phyloP scores from a whole-genome alignment of 2,797 vertebrate species.

The Peromyscus melanophrys region DNA sequence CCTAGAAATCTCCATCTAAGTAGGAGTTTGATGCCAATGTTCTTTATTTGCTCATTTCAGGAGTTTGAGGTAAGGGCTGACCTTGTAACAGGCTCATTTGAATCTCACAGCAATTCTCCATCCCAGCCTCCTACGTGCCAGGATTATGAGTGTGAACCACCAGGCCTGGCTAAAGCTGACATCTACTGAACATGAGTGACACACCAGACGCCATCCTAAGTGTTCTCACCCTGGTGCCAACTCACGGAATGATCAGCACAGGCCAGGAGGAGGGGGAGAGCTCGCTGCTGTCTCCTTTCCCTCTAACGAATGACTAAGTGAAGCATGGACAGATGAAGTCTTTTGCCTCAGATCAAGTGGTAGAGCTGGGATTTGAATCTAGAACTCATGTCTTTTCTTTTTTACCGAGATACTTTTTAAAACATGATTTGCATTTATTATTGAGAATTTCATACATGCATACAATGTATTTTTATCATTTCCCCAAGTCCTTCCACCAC shows the following conservation, averaged over 20 bases:
- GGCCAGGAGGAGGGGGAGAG: background rate
- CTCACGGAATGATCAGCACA: background rate
- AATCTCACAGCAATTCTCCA: no score
- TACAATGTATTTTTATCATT: background rate
- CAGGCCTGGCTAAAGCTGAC: background rate
- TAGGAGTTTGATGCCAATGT: background rate
- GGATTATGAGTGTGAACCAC: background rate
- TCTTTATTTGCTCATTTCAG: background rate
- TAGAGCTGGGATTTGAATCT: slow-evolving; percentile 20
- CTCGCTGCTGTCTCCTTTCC: no score
- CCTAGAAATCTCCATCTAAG: background rate
- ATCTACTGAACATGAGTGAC: background rate
- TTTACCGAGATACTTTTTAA: background rate
- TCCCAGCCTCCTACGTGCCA: background rate
- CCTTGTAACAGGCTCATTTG: background rate
- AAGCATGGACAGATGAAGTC: slow-evolving; percentile 9
- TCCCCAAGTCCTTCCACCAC: background rate
- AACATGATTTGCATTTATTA: background rate
- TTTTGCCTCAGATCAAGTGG: background rate
- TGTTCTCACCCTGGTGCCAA: background rate
- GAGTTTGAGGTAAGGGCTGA: background rate
- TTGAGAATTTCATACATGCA: background rate
- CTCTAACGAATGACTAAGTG: background rate
- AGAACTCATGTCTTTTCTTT: background rate
- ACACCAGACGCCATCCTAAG: background rate